Conservation (phyloP, 2,113 vertebrate genomes). For the Brachyhypopomus occidentalis region DNA sequence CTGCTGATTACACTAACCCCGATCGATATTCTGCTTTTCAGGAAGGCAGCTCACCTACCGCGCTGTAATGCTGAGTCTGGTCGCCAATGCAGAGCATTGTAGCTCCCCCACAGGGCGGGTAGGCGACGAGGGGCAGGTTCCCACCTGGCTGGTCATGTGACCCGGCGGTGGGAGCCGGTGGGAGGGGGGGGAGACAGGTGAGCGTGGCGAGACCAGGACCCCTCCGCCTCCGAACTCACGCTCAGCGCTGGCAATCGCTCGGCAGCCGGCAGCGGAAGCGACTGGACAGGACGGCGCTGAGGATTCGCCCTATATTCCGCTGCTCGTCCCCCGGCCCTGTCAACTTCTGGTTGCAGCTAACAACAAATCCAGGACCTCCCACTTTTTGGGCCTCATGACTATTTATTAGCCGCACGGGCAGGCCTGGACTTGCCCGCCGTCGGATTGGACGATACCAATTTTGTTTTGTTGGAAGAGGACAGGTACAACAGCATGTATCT, state of each 20-base stretch:
- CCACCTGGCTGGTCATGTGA: conserved; percentile 74
- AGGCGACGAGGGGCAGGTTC: conserved; percentile 53
- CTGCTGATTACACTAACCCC: neutral
- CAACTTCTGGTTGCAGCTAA: conserved; percentile 84
- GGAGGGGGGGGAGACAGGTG: conserved; percentile 25
- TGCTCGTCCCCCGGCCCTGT: conserved; percentile 78
- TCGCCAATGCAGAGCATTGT: conserved; percentile 87
- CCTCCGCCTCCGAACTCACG: neutral
- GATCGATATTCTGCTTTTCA: neutral
- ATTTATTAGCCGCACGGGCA: conserved; percentile 86
- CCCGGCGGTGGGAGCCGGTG: too few relatives aligned
- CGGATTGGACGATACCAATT: conserved; percentile 81
- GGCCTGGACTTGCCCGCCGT: conserved; percentile 85
- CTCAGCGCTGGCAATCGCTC: neutral
- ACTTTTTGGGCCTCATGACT: conserved; percentile 82
- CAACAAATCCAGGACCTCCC: conserved; percentile 85
- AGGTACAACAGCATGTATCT: conserved; percentile 20
- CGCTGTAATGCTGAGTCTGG: conserved; percentile 76
- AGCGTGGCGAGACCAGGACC: conserved; percentile 7
- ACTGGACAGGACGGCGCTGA: conserved; percentile 21
- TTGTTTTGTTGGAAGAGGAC: conserved; percentile 57
- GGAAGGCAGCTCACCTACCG: conserved; percentile 80
- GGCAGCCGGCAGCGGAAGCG: neutral
- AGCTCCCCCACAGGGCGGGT: conserved; percentile 60
- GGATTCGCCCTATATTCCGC: conserved; percentile 53